phyloP scores from a whole-genome alignment of 2,888 invertebrate genomes.

The Argyresthia albistria region DNA sequence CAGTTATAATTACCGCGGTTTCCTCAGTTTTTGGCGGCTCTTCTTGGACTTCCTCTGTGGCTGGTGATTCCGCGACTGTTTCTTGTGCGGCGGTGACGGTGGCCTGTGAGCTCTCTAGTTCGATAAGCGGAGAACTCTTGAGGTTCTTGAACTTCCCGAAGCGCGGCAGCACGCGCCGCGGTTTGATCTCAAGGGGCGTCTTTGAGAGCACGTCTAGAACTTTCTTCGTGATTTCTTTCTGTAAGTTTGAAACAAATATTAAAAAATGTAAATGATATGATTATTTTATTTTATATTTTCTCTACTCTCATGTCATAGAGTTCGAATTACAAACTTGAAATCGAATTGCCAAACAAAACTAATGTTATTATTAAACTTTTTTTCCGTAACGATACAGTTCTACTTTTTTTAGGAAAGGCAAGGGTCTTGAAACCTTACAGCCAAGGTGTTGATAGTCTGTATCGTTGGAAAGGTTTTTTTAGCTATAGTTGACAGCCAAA shows the following conservation, averaged over 20 bases:
- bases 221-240: conserved; percentile 82
- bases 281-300: neutral
- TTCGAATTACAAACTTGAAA: no score
- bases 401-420: no score
- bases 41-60: neutral
- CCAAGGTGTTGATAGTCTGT: no score
- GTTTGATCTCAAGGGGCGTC: conserved; percentile 78
- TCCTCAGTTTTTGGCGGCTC: neutral
- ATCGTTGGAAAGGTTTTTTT: no score
- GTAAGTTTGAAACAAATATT: conserved; percentile 11
- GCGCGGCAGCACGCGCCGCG: conserved; percentile 42
- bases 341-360: no score
- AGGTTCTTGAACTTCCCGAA: conserved; percentile 37
- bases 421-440: no score
- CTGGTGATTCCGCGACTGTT: conserved; percentile 3
- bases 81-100: conserved; percentile 7
- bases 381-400: no score
- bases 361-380: no score
- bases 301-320: neutral
- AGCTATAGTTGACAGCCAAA: no score
- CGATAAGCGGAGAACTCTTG: conserved; percentile 36
- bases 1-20: no score
- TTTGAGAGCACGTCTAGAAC: conserved; percentile 80
- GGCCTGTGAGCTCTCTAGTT: conserved; percentile 19
- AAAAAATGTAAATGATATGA: neutral